Percentiles rank a stretch among this genome's conserved stretches.
These are phyloP conservation scores for Drosophila ohnishii DNA, from an alignment of 1,140 invertebrate species.

Conservation along the genomic window DNA sequence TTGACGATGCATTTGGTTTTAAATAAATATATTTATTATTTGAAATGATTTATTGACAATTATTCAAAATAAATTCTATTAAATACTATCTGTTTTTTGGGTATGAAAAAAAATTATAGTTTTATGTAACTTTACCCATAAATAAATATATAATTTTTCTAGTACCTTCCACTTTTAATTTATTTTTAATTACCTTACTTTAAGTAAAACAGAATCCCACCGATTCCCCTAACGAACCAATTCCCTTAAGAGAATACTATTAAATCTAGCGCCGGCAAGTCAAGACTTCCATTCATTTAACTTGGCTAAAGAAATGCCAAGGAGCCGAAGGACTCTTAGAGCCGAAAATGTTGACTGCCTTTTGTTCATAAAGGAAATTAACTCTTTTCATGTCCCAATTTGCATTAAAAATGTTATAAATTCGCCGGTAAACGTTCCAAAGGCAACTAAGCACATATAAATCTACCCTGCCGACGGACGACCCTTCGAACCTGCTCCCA, in stretches of 20 bases:
- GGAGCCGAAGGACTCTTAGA: constrained; percentile 5
- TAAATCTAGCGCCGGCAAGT: constrained; percentile 7
- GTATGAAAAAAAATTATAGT: neutral
- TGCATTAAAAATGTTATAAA: constrained; percentile 56
- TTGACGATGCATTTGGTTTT: neutral
- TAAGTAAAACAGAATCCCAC: neutral
- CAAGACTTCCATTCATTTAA: constrained; percentile 1
- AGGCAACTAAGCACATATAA: constrained; percentile 53
- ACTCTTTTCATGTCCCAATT: constrained; percentile 47
- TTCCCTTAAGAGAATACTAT: constrained; percentile 11
- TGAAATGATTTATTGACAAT: neutral
- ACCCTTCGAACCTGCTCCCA: constrained; percentile 24
- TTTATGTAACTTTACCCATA: neutral
- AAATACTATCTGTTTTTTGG: too few species aligned
- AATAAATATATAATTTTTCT: neutral
- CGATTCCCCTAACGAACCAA: neutral
- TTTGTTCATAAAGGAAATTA: constrained; percentile 61
- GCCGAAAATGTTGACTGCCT: constrained; percentile 27
- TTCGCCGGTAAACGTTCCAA: constrained; percentile 42
- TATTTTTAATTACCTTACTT: neutral
- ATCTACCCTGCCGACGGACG: constrained; percentile 36
- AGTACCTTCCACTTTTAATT: neutral
- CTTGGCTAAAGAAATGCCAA: constrained; percentile 3
- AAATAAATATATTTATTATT: neutral
- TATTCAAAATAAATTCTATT: neutral